A percentile compares a stretch with the other conserved stretches of the same genome.
Evolutionary conservation across 2,797 vertebrate genomes (phyloP).

Genomic region (Scolopax rusticola): DNA sequence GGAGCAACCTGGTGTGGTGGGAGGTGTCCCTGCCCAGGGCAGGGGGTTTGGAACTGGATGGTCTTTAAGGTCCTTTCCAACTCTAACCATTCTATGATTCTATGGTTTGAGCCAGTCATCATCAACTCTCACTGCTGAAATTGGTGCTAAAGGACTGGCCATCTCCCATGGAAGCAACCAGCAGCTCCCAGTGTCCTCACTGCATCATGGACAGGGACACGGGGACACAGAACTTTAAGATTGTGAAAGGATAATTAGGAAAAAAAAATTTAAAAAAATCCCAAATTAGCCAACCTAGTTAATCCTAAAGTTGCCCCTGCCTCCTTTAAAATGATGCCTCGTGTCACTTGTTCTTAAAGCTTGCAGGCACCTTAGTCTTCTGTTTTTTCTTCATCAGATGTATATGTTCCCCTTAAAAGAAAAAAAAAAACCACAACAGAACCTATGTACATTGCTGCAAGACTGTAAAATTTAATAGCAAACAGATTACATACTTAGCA

Average conservation of each 20-base stretch:
- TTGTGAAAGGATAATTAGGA: neutral
- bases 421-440: conserved; percentile 25
- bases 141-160: accelerated
- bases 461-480: conserved; percentile 83
- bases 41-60: neutral
- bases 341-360: conserved; percentile 13
- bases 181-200: neutral
- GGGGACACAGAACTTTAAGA: neutral
- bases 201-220: neutral
- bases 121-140: accelerated
- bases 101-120: neutral
- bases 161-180: neutral
- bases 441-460: conserved; percentile 74
- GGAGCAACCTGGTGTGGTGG: neutral
- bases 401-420: conserved; percentile 55
- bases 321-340: conserved; percentile 33
- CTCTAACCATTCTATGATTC: neutral
- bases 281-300: neutral
- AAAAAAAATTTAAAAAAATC: neutral
- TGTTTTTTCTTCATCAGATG: conserved; percentile 38
- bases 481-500: conserved; percentile 86
- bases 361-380: conserved; percentile 15
- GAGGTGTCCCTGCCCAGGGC: neutral
- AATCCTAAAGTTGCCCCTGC: neutral
- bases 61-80: neutral